phyloP scores from a whole-genome alignment of 2,797 vertebrate species.

The Helostoma temminkii region DNA sequence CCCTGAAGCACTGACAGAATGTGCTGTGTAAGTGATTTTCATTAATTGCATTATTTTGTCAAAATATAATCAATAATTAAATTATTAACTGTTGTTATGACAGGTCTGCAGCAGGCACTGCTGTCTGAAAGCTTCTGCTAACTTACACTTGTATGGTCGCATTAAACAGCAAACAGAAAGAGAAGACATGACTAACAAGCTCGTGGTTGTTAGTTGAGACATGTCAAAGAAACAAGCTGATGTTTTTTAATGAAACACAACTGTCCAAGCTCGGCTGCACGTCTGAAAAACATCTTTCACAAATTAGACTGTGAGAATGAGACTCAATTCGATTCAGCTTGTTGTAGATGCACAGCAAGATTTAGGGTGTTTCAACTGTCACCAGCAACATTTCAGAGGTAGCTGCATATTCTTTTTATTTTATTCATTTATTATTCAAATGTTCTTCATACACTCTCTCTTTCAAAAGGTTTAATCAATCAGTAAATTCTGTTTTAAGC shows the following conservation, averaged over 20 bases:
- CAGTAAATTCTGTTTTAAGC: not conserved
- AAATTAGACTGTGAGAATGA: constrained; percentile 6
- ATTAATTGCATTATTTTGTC: not conserved
- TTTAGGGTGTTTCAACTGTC: not conserved
- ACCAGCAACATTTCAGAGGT: not conserved
- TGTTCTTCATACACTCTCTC: too few relatives aligned
- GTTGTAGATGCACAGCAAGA: not conserved
- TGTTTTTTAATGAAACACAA: constrained; percentile 8
- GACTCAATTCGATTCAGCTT: too few relatives aligned
- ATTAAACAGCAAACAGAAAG: not conserved
- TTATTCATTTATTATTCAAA: too few relatives aligned
- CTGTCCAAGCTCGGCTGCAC: constrained; percentile 1
- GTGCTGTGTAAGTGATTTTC: not conserved
- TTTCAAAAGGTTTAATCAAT: not conserved
- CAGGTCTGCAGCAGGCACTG: not conserved
- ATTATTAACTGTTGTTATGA: not conserved
- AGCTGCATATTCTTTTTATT: constrained; percentile 12
- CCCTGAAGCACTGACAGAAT: not conserved
- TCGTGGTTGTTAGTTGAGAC: not conserved
- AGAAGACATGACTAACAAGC: constrained; percentile 10
- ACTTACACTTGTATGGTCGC: too few relatives aligned
- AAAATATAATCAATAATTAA: not conserved
- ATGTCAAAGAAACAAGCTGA: not conserved
- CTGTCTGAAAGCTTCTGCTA: not conserved
- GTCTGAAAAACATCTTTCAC: not conserved